phyloP scores from a whole-genome alignment of 2,113 vertebrate species.

The Passer montanus region DNA sequence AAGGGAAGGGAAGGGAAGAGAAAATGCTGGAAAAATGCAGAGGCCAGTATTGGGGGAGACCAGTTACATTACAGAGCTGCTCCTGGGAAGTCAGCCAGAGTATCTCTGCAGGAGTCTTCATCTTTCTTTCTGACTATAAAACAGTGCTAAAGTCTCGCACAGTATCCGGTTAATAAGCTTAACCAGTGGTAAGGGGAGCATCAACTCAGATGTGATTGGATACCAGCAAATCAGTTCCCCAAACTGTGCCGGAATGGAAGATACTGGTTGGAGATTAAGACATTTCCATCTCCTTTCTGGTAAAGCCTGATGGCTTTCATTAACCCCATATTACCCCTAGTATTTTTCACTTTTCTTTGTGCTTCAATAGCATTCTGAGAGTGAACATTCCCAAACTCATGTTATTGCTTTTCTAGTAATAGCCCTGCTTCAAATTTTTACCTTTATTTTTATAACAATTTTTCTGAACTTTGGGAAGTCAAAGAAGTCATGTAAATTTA shows the following conservation, averaged over 20 bases:
- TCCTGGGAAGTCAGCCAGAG: constrained; percentile 60
- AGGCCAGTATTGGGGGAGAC: constrained; percentile 65
- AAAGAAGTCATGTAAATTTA: not conserved
- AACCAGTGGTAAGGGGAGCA: not conserved
- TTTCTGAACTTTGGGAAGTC: not conserved
- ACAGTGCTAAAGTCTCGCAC: not conserved
- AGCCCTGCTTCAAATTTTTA: not conserved
- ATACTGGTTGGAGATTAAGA: not conserved
- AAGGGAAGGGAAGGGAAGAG: constrained; percentile 18
- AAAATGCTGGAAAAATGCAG: constrained; percentile 55
- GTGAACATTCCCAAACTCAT: not conserved
- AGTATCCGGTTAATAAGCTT: not conserved
- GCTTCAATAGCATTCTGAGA: not conserved
- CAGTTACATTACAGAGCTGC: not conserved
- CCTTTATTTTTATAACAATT: not conserved
- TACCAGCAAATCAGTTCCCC: not conserved
- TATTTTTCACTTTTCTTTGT: not conserved
- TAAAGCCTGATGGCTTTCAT: not conserved
- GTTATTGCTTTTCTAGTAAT: not conserved
- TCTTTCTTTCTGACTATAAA: not conserved
- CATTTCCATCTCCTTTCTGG: not conserved
- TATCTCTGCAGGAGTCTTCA: constrained; percentile 25
- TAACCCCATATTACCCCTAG: not conserved
- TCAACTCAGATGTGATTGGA: not conserved
- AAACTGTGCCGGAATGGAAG: not conserved